These are phyloP conservation scores for Orthonevra nobilis DNA, from an alignment of 2,888 invertebrate species.

Conservation along the genomic window DNA sequence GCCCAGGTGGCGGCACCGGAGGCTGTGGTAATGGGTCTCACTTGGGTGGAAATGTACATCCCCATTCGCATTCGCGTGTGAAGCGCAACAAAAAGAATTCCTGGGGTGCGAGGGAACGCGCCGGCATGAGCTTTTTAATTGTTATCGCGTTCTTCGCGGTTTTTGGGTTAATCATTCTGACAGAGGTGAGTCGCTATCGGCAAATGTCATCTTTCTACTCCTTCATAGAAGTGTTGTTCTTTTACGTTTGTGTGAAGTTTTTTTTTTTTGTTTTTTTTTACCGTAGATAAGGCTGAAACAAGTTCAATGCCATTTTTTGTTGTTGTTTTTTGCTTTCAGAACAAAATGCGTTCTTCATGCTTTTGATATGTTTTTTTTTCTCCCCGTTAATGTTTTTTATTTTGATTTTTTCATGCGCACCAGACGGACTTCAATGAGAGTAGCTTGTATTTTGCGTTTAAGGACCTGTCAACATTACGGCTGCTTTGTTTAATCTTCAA, in stretches of 20 bases:
- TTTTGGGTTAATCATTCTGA: conserved; percentile 92
- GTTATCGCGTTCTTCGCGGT: conserved; percentile 94
- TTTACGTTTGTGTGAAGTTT: conserved; percentile 13
- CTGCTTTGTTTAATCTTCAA: conserved; percentile 42
- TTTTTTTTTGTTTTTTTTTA: conserved; percentile 8
- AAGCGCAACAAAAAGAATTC: conserved; percentile 79
- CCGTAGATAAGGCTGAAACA: conserved; percentile 35
- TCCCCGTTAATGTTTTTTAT: too few species aligned
- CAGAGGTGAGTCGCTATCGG: conserved; percentile 84
- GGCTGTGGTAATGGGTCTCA: conserved; percentile 42
- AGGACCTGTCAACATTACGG: conserved; percentile 5
- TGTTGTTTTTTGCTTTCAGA: conserved; percentile 29
- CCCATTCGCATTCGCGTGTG: conserved; percentile 56
- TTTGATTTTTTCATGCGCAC: conserved; percentile 1
- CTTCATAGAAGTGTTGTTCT: not conserved
- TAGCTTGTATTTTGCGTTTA: conserved; percentile 1
- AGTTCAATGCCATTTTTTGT: conserved; percentile 61
- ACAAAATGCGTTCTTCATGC: not conserved
- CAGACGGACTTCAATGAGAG: conserved; percentile 57
- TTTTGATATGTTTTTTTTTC: not conserved
- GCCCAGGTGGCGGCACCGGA: conserved; percentile 39
- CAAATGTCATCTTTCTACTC: not conserved
- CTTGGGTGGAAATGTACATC: conserved; percentile 52
- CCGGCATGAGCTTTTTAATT: conserved; percentile 93
- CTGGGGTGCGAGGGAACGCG: conserved; percentile 85